Evolutionary conservation across 2,888 invertebrate species (phyloP).

Genomic region (Drosophila anomelani): DNA sequence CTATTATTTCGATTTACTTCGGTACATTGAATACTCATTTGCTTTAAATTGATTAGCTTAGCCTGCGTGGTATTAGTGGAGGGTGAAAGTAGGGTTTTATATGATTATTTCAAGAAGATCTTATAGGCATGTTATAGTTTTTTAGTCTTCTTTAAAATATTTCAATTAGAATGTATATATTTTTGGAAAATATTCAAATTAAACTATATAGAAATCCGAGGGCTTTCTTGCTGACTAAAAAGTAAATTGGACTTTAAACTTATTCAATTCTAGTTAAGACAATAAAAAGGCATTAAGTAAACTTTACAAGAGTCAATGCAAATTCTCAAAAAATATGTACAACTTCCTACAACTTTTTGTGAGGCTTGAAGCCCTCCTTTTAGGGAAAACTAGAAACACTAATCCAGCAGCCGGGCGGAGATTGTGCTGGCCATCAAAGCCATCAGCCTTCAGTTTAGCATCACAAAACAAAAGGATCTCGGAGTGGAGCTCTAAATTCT

Average conservation of each 20-base stretch:
- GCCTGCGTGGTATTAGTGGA: neutral
- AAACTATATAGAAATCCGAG: too few species aligned
- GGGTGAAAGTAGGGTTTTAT: neutral
- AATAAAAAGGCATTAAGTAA: neutral
- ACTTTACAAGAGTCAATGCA: neutral
- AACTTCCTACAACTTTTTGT: neutral
- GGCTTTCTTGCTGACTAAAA: too few species aligned
- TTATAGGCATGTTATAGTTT: neutral
- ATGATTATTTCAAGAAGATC: neutral
- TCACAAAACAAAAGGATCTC: slow-evolving; percentile 23
- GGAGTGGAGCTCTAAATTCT: slow-evolving; percentile 9
- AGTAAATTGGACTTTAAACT: too few species aligned
- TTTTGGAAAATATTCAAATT: too few species aligned
- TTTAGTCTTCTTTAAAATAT: neutral
- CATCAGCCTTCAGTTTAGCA: slow-evolving; percentile 10
- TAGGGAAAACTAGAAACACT: neutral
- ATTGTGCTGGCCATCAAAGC: slow-evolving; percentile 23
- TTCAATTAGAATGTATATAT: too few species aligned
- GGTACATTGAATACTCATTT: slow-evolving; percentile 9
- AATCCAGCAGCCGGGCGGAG: slow-evolving; percentile 11
- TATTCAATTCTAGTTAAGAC: neutral
- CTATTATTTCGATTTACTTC: slow-evolving; percentile 38
- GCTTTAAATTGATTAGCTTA: slow-evolving; percentile 34
- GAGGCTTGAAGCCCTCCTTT: neutral
- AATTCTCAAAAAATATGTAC: neutral